Percentiles rank a stretch among this genome's conserved stretches.
These are phyloP conservation scores for Trinorchestia longiramus DNA, from an alignment of 1,140 invertebrate genomes.

Conservation along the genomic window DNA sequence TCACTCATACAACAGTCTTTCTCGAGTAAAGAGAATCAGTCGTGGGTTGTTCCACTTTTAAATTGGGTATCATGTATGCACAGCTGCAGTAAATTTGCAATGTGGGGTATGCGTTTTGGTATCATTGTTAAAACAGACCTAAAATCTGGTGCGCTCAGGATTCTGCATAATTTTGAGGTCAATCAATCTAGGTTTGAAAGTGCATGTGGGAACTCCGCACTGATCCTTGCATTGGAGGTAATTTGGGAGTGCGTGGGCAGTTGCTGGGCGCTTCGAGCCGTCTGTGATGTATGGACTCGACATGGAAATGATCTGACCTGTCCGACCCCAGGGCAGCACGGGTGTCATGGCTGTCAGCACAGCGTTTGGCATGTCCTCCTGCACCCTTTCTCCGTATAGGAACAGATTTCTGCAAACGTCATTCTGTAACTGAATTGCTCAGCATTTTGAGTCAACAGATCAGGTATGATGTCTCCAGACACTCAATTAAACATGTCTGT, in stretches of 20 bases:
- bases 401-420: background rate
- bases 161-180: background rate
- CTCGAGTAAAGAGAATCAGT: slow-evolving; percentile 17
- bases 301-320: slow-evolving; percentile 12
- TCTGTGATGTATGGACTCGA: background rate
- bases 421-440: background rate
- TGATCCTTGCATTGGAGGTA: background rate
- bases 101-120: background rate
- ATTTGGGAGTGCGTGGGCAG: background rate
- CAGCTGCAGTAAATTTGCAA: background rate
- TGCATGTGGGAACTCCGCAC: background rate
- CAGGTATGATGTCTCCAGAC: too few relatives aligned
- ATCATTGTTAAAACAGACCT: background rate
- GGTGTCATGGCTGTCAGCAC: background rate
- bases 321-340: background rate
- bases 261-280: background rate
- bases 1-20: background rate
- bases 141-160: background rate
- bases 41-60: background rate
- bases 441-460: background rate
- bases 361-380: background rate
- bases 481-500: background rate
- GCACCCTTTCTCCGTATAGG: background rate
- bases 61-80: background rate
- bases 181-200: background rate